Evolutionary conservation across 2,113 vertebrate genomes (phyloP), one percentile per base, ranked within the genome.

Genomic region (Crotalus viridis): DNA sequence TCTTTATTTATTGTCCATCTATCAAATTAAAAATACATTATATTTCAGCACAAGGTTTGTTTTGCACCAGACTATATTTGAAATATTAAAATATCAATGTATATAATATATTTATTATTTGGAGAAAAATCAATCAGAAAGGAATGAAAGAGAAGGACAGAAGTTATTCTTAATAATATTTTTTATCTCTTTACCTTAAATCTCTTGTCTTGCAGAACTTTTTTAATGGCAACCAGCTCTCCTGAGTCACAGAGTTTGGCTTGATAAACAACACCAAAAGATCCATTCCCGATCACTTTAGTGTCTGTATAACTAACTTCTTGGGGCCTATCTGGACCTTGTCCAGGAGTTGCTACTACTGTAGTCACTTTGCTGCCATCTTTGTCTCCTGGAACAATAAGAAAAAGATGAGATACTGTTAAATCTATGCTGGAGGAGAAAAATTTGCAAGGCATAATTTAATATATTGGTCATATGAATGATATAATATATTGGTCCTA

Each of bases 301-400:
- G 99, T 99, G 97, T 99, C 99, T 24, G 99, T 99, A 97, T 99
- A 99, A 98, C 99, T 99, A 97, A 99, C 99, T 97, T 99, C 99
- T 96, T 99, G 99, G 91, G 99, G 99, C 97, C 99, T 98, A 96
- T 99, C 99, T 0, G 99, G 99, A 93, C 99, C 99, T 97, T 99
- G 99, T 92, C 99, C 99, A 46, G 99, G 99, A 93, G 99, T 99
- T 95, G 99, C 99, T 96, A 99, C 99, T 88, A 99, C 99, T 95
- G 99, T 99, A 81, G 99, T 99, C 96, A 99, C 99, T 96, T 99
- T 99, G 96, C 99, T 98, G 97, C 99, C 99, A 97, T 99, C 99
- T 96, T 99, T 99, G 96, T 99, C 99, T 98, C 99, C 99, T 98
- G 91, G 64, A 94, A 95, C 96, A 90, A 48, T 87, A 95, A 56